Evolutionary conservation across 2,888 invertebrate genomes (phyloP).

Genomic region (Orthosia gracilis): DNA sequence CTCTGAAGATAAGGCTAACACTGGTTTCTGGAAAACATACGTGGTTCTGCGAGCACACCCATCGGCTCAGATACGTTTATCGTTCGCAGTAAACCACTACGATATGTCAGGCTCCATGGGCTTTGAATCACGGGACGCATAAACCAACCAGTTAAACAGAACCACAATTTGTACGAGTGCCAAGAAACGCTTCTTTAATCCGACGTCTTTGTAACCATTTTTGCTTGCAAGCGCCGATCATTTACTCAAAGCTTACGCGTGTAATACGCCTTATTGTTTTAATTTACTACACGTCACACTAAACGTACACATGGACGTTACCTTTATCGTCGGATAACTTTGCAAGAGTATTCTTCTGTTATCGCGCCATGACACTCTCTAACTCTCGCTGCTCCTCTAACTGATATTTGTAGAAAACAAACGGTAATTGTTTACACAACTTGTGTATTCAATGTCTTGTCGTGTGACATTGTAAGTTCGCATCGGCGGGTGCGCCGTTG

Average conservation of each 20-base stretch:
- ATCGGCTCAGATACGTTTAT: conserved; percentile 82
- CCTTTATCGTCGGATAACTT: conserved; percentile 78
- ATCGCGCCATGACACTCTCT: conserved; percentile 64
- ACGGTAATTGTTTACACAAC: conserved; percentile 71
- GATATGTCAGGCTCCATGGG: conserved; percentile 83
- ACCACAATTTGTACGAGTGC: conserved; percentile 67
- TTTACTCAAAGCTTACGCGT: conserved; percentile 66
- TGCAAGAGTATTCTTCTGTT: conserved; percentile 70
- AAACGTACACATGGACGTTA: conserved; percentile 76
- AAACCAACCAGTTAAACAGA: conserved; percentile 80
- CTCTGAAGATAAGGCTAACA: conserved; percentile 69
- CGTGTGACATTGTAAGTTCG: conserved; percentile 78
- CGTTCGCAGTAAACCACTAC: conserved; percentile 82
- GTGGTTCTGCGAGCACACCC: conserved; percentile 60
- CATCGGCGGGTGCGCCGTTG: conserved; percentile 71
- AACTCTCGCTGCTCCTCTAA: conserved; percentile 66
- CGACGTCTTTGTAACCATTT: conserved; percentile 71
- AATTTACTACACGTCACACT: conserved; percentile 80
- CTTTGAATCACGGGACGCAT: conserved; percentile 80
- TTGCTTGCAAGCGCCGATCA: conserved; percentile 65
- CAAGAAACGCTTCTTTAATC: conserved; percentile 73
- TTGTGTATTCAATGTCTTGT: conserved; percentile 72
- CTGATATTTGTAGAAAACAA: conserved; percentile 71
- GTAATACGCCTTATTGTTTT: conserved; percentile 80
- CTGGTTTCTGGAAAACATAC: conserved; percentile 67